Percentiles rank a stretch among this genome's conserved stretches.
These are phyloP conservation scores for Bergia sp. DNA, from an alignment of 92 coral and sea anemone species.

Conservation along the genomic window DNA sequence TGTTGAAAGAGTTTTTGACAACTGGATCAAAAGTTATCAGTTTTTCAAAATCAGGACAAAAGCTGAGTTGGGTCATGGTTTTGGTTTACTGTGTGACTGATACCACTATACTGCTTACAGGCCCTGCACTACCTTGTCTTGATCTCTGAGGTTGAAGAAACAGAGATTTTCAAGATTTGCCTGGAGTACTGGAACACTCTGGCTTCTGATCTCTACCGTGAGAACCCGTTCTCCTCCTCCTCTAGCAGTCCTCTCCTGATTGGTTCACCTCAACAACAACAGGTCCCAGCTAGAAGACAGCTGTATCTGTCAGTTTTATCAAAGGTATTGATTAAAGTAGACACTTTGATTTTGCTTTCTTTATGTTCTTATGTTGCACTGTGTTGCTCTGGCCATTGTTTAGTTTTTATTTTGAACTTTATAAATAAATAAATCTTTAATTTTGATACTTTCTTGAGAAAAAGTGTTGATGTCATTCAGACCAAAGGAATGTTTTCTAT, in stretches of 20 bases:
- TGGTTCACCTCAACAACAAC: conserved; percentile 85
- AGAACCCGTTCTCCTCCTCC: conserved; percentile 96
- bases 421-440: too few relatives aligned
- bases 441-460: neutral
- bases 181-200: conserved; percentile 96
- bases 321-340: conserved; percentile 60
- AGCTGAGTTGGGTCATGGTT: neutral
- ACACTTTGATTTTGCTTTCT: neutral
- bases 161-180: conserved; percentile 98
- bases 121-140: conserved; percentile 96
- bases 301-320: conserved; percentile 90
- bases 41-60: neutral
- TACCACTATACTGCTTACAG: conserved; percentile 48
- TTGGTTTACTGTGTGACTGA: neutral
- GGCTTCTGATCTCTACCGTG: conserved; percentile 94
- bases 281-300: conserved; percentile 94
- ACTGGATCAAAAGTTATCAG: too few relatives aligned
- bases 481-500: neutral
- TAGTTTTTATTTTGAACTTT: too few relatives aligned
- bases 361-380: too few relatives aligned
- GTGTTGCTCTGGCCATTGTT: too few relatives aligned
- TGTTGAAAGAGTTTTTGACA: too few relatives aligned
- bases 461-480: too few relatives aligned
- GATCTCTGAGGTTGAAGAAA: conserved; percentile 98
- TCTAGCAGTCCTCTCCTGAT: conserved; percentile 86